phyloP scores from a whole-genome alignment of 2,113 vertebrate species.

The Phylloscopus whistleri region DNA sequence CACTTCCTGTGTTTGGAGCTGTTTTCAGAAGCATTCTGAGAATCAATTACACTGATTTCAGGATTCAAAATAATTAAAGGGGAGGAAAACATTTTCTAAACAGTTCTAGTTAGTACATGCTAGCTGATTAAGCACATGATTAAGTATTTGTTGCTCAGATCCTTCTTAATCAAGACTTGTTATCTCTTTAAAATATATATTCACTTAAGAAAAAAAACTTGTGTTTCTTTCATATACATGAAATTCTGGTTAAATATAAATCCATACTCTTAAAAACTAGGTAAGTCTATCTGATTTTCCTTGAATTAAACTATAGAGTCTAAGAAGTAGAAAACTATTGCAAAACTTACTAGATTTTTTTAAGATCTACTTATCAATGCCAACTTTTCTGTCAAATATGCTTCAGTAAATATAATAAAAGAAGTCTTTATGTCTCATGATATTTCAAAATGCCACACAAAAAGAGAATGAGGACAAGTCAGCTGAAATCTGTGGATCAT shows the following conservation, averaged over 20 bases:
- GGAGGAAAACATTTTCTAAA: neutral
- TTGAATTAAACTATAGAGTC: neutral
- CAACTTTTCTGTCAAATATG: neutral
- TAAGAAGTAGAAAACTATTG: neutral
- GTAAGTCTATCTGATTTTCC: neutral
- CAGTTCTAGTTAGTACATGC: neutral
- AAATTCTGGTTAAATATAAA: neutral
- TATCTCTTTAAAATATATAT: neutral
- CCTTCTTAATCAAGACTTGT: neutral
- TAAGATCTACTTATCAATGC: neutral
- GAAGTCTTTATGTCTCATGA: neutral
- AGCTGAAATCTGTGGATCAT: neutral
- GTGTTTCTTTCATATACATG: neutral
- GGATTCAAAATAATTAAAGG: neutral
- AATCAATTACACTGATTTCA: conserved; percentile 1
- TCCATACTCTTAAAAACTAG: neutral
- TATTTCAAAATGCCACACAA: neutral
- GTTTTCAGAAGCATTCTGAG: neutral
- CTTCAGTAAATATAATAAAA: neutral
- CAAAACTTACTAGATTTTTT: neutral
- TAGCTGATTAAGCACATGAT: neutral
- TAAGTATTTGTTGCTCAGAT: neutral
- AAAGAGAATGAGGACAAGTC: neutral
- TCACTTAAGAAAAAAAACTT: neutral
- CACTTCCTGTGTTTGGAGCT: neutral